phyloP scores from a whole-genome alignment of 2,888 invertebrate genomes.

The Pollenia angustigena region DNA sequence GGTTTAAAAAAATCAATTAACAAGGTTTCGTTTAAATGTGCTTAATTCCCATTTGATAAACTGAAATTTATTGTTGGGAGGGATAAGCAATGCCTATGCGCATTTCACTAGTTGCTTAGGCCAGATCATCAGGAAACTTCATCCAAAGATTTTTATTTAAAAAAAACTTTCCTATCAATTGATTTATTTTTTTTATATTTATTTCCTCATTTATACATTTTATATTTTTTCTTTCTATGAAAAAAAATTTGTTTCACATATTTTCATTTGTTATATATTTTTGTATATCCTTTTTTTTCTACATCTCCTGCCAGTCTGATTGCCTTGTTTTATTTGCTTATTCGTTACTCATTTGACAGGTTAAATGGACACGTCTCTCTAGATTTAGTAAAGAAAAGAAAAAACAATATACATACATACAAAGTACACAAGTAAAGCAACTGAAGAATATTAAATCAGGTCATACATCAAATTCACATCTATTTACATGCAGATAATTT shows the following conservation, averaged over 20 bases:
- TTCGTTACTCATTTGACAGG: slow-evolving; percentile 39
- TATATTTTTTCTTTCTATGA: neutral
- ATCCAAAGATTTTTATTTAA: no score
- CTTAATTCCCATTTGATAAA: no score
- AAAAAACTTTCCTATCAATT: no score
- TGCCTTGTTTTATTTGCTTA: slow-evolving; percentile 33
- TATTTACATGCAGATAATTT: neutral
- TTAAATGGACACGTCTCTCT: slow-evolving; percentile 42
- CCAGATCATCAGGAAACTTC: no score
- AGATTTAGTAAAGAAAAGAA: slow-evolving; percentile 12
- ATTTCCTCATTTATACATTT: neutral
- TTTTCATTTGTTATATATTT: neutral
- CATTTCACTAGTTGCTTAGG: no score
- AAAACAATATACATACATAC: neutral
- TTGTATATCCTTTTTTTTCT: neutral
- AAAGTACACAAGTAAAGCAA: no score
- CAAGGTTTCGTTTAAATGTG: no score
- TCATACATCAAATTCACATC: slow-evolving; percentile 14
- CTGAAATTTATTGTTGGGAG: no score
- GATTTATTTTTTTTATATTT: no score
- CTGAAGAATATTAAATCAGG: neutral
- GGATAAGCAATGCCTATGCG: no score
- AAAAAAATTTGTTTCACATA: neutral
- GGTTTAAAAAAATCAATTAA: no score
- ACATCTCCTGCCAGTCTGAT: slow-evolving; percentile 14